phyloP scores from a whole-genome alignment of 2,113 vertebrate species.

The Engystomops pustulosus region DNA sequence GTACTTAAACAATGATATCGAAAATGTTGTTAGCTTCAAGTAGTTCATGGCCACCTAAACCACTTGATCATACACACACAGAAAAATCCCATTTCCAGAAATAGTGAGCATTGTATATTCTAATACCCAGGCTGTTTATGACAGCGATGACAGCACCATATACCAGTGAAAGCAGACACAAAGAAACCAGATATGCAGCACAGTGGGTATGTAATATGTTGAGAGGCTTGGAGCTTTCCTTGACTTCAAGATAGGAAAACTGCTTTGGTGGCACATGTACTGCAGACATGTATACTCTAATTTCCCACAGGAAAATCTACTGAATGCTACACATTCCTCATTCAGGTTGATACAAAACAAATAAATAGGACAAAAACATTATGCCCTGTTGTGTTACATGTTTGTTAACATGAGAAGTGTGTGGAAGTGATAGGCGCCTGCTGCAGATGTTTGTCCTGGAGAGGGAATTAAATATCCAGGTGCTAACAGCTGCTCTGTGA shows the following conservation, averaged over 20 bases:
- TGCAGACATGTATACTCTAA: not conserved
- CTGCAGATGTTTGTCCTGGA: conserved; percentile 32
- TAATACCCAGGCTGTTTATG: not conserved
- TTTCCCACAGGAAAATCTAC: not conserved
- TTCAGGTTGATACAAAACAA: not conserved
- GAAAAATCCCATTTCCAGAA: not conserved
- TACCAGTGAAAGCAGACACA: not conserved
- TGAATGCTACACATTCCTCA: not conserved
- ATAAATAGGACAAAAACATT: not conserved
- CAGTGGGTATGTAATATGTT: not conserved
- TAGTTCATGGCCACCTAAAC: not conserved
- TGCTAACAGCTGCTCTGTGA: conserved; percentile 42
- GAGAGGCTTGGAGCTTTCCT: not conserved
- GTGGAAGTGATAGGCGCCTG: not conserved
- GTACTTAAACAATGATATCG: too few relatives aligned
- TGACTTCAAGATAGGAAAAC: not conserved
- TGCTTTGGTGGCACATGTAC: too few relatives aligned
- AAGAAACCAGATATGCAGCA: not conserved
- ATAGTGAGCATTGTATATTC: too few relatives aligned
- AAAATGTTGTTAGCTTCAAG: too few relatives aligned
- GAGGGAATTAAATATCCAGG: conserved; percentile 26
- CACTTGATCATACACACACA: not conserved
- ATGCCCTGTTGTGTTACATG: not conserved
- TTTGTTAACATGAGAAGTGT: conserved; percentile 11
- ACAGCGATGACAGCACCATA: not conserved